Evolutionary conservation across 2,888 invertebrate species (phyloP).

Genomic region (Suillia variegata): DNA sequence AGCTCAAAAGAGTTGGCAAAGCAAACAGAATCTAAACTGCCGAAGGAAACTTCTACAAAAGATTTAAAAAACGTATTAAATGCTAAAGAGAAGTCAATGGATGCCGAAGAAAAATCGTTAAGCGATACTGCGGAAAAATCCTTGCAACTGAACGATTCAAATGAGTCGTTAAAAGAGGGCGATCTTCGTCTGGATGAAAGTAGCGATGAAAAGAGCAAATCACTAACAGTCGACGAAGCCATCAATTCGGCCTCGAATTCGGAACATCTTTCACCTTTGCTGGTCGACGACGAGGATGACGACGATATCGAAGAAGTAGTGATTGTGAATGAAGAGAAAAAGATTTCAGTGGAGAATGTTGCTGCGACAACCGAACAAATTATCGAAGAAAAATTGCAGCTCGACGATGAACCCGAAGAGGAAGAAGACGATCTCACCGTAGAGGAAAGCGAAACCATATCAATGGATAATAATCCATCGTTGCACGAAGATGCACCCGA

Average conservation of each 20-base stretch:
- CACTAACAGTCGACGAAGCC: slow-evolving; percentile 32
- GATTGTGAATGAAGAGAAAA: background rate
- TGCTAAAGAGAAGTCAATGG: background rate
- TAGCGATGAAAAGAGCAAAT: slow-evolving; percentile 33
- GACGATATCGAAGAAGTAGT: slow-evolving; percentile 12
- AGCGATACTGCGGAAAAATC: background rate
- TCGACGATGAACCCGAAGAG: slow-evolving; percentile 7
- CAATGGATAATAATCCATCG: slow-evolving; percentile 38
- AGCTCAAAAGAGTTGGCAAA: background rate
- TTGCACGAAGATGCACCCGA: slow-evolving; percentile 23
- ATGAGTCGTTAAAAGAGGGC: slow-evolving; percentile 43
- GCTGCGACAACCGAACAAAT: slow-evolving; percentile 21
- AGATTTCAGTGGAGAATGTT: slow-evolving; percentile 16
- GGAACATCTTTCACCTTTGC: slow-evolving; percentile 34
- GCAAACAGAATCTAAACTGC: slow-evolving; percentile 4
- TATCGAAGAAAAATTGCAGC: background rate
- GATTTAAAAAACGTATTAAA: background rate
- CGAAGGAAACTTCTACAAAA: slow-evolving; percentile 10
- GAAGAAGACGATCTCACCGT: slow-evolving; percentile 26
- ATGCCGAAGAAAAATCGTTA: slow-evolving; percentile 13
- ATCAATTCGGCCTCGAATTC: slow-evolving; percentile 33
- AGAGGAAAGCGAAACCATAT: slow-evolving; percentile 37
- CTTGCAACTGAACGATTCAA: slow-evolving; percentile 26
- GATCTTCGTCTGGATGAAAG: slow-evolving; percentile 47
- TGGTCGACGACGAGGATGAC: slow-evolving; percentile 39